Base-by-base conservation (phyloP, 2,113 vertebrate genomes). In the Aldabrachelys gigantea region DNA sequence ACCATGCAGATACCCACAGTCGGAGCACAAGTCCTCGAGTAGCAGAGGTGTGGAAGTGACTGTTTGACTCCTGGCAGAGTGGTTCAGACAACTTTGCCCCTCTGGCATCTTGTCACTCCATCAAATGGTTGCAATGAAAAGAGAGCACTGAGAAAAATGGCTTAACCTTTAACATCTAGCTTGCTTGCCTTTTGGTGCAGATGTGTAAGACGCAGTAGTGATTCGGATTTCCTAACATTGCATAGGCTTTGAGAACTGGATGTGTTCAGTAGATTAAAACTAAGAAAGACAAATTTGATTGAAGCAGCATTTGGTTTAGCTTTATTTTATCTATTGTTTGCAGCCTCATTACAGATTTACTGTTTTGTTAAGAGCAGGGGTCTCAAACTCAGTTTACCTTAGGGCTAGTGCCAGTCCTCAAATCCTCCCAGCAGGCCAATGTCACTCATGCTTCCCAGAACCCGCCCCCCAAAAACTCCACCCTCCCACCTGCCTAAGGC, bases 191-290 rank as follows among this genome's bases (percentile, higher is more conserved):
- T 82, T 17, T n/a, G 22, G 5, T 35, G 14, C 47, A 79, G 54
- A 25, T 82, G 50, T 72, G 8, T 10, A 44, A 76, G 11, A 22
- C 41, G 2, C 9, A 31, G 35, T 5, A 35, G 27, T 80, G 50
- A 56, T 16, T 52, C 11, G 24, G 21, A 11, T 85, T 65, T 49
- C 44, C 0, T 0, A 0, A 0, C 59, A 21, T 80, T 88, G 3
- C 1, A 2, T 52, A 35, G 52, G 87, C 41, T 88, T 92, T 75
- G 57, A 75, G 44, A 82, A 19, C 19, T 17, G 82, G 56, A 27
- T n/a, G 41, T 82, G 11, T 57, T 65, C 9, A 35, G 24, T 13
- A 10, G 0, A 16, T 79, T 25, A 24, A 49, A 24, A 87, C 78
- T 53, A 41, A 41, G 54, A 49, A 78, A 31, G 38, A 75, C 65